Evolutionary conservation across 1,140 invertebrate species (phyloP), one percentile per base, ranked within the genome.

Genomic region (Meloidogyne floridensis): DNA sequence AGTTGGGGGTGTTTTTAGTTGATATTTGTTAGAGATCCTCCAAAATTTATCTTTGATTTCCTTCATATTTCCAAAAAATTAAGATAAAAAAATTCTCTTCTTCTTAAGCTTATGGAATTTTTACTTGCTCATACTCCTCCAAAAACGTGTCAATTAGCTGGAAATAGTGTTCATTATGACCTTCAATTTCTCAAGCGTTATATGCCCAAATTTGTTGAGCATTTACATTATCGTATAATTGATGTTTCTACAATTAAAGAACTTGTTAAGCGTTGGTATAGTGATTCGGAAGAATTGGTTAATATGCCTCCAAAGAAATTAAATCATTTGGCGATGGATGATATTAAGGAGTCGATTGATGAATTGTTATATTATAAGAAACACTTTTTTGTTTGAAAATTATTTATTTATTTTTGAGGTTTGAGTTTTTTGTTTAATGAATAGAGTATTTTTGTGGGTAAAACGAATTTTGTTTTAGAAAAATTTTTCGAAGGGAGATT

Each of bases 191-290:
- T 96, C 56, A 82, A 87, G 2, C 94, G 94, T 91, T 93, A 94
- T 85, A 94, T 95, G 93, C 94, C 94, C 1, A 90, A 84, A 65
- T 88, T 95, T 18, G 47, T 32, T 69, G 87, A 93, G 10, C 94
- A 96, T 91, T 91, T 98, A 79, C 95, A 98, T 91, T 97, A 98
- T 91, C 93, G 96, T 87, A 94, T 95, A 47, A 93, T 98, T 76
- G 96, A 98, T 93, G 95, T 97, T 5, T 95, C 94, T 53, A 93
- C 94, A 3, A 91, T 98, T 1, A 97, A 97, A 91, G 96, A 82
- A 91, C 87, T 98, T 18, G 75, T 80, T 54, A 81, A 74, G 32
- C 83, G 83, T 8, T 84, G 83, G 83, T 84, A 84, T 70, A 72
- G 32, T 9, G 54, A 69, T 15, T 71, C 59, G 8, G 84, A 86